phyloP scores from a whole-genome alignment of 2,797 vertebrate genomes.

The Sciurus vulgaris region DNA sequence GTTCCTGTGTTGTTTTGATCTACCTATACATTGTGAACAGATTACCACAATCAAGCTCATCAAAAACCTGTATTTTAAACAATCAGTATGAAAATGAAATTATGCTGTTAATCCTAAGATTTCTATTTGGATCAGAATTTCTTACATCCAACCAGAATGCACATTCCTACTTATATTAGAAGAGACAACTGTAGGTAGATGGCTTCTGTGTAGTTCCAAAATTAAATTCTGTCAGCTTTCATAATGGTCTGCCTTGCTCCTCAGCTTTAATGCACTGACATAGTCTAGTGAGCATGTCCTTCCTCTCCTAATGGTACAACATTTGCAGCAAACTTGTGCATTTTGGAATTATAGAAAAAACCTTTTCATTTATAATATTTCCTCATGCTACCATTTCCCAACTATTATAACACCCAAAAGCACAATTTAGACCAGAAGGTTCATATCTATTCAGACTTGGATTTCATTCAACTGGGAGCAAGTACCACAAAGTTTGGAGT shows the following conservation, averaged over 20 bases:
- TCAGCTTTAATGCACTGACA: background rate
- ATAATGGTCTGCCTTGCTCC: background rate
- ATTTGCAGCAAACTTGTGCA: background rate
- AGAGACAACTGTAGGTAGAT: background rate
- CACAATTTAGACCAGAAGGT: background rate
- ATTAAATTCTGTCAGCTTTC: conserved; percentile 6
- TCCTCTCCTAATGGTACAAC: background rate
- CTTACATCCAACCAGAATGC: conserved; percentile 10
- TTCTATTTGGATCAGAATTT: conserved; percentile 43
- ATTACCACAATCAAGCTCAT: background rate
- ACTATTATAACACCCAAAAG: background rate
- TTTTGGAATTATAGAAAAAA: background rate
- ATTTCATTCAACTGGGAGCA: background rate
- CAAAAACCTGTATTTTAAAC: background rate
- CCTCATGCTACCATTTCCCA: conserved; percentile 9
- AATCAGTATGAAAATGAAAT: conserved; percentile 32
- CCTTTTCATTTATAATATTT: conserved; percentile 8
- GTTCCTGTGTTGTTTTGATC: background rate
- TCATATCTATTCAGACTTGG: background rate
- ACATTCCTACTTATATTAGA: background rate
- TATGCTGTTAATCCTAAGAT: background rate
- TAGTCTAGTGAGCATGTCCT: background rate
- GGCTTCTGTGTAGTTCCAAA: background rate
- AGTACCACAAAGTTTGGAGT: background rate
- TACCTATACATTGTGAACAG: background rate